Percentiles rank a stretch among this genome's conserved stretches.
Evolutionary conservation across 2,888 invertebrate genomes (phyloP).

Genomic region (Argyresthia goedartella): DNA sequence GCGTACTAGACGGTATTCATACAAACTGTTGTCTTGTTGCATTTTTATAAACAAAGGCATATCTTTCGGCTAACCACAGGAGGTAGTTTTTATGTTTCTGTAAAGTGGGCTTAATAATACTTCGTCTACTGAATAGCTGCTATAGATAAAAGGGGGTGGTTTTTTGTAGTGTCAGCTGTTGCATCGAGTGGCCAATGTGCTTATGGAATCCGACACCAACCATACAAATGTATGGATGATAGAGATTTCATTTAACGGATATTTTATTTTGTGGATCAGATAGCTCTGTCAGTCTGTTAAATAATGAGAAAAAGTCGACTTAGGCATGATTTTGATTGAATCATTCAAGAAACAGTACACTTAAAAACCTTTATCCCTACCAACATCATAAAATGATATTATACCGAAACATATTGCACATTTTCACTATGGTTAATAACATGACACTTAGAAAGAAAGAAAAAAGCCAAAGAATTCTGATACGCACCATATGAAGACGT

Average conservation of each 20-base stretch:
- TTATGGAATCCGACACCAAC: slow-evolving; percentile 29
- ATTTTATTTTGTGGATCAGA: background rate
- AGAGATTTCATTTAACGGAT: slow-evolving; percentile 22
- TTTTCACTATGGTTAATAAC: no score
- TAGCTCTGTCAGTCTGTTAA: background rate
- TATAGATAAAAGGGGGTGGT: slow-evolving; percentile 35
- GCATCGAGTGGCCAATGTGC: background rate
- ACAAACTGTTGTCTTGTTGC: background rate
- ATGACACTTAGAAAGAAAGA: no score
- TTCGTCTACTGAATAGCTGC: slow-evolving; percentile 21
- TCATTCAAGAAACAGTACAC: no score
- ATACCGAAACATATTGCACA: no score
- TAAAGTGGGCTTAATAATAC: slow-evolving; percentile 1
- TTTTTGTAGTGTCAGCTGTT: slow-evolving; percentile 59
- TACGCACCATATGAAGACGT: no score
- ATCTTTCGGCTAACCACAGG: background rate
- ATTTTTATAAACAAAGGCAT: slow-evolving; percentile 1
- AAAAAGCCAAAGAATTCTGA: no score
- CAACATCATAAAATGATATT: no score
- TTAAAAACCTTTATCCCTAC: no score
- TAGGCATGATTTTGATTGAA: no score
- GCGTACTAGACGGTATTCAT: no score
- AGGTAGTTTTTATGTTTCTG: background rate
- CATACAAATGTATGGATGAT: slow-evolving; percentile 27
- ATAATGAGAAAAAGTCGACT: no score